Evolutionary conservation across 2,888 invertebrate genomes (phyloP), one percentile per base, ranked within the genome.

Genomic region (Xestia rhomboidea): DNA sequence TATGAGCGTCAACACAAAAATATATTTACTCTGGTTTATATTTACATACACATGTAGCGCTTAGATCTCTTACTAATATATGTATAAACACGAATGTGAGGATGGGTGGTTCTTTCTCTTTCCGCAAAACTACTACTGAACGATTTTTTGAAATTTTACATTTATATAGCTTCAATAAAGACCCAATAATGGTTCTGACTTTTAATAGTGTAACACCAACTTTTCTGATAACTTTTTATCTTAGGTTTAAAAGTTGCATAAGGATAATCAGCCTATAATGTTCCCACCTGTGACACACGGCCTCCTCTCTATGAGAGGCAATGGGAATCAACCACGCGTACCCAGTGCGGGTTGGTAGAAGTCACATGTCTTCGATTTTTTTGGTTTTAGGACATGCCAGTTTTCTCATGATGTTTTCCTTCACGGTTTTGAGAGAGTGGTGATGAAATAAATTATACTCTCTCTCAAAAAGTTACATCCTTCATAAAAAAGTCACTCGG

Each of bases 1-100:
- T 81, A 73, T 73, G 44, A 68, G 51, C 38, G 67, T 54, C 30
- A 63, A 74, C 67, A 81, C 30, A 68, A 79, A 79, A 44, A 79
- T 63, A 71, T 79, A 62, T 77, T 71, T 71, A 30, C 62, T n/a
- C n/a, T 57, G 60, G 49, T 62, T 69, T 18, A 44, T 70, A 46
- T 79, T 60, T 51, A 62, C 27, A 41, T 51, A 27, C 4, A 24
- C 18, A 51, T 15, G 18, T 27, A 15, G n/a, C 70, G 51, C 62
- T 62, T 34, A 51, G 34, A 44, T 60, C 30, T 60, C 30, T 60
- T 18, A 60, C 1, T 60, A 18, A 27, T 60, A 57, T 24, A 57
- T 30, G 18, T 18, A 57, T 27, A 18, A 30, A 60, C 60, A 18
- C 4, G 21, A 62, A 62, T 34, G 30, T 62, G 34, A 62, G 62